Conservation (phyloP, 2,113 vertebrate genomes). For the Neotragus moschatus region DNA sequence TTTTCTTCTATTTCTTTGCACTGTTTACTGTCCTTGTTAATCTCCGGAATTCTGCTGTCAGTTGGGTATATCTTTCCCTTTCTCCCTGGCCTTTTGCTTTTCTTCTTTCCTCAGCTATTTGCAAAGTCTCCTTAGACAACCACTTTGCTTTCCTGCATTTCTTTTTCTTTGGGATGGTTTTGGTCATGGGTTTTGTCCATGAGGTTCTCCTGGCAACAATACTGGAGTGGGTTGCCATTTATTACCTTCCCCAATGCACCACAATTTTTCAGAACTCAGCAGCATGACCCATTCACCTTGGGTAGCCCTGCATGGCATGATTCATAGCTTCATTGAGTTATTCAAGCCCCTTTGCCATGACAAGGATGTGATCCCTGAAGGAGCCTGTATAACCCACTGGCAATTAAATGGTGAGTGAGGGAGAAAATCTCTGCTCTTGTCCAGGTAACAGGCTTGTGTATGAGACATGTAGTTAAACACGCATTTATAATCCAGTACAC, state of each 20-base stretch:
- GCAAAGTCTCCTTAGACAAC: not conserved
- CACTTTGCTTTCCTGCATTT: not conserved
- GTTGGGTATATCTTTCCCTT: not conserved
- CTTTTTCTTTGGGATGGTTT: not conserved
- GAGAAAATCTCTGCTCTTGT: not conserved
- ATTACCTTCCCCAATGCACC: not conserved
- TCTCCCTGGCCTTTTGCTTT: not conserved
- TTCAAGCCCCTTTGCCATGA: accelerated
- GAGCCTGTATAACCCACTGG: not conserved
- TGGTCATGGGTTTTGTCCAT: not conserved
- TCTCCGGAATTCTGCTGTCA: not conserved
- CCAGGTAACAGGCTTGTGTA: not conserved
- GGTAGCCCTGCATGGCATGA: not conserved
- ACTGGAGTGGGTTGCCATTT: not conserved
- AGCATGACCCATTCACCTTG: not conserved
- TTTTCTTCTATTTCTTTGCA: not conserved
- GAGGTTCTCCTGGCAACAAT: not conserved
- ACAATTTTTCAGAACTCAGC: not conserved
- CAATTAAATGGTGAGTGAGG: not conserved
- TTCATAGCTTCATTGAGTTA: not conserved
- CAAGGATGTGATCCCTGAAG: not conserved
- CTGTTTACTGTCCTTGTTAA: not conserved
- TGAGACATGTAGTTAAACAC: not conserved
- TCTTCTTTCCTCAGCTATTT: not conserved
- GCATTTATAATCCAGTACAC: not conserved